Evolutionary conservation across 2,888 invertebrate genomes (phyloP), one percentile per base, ranked within the genome.

Genomic region (Calameuta filiformis): DNA sequence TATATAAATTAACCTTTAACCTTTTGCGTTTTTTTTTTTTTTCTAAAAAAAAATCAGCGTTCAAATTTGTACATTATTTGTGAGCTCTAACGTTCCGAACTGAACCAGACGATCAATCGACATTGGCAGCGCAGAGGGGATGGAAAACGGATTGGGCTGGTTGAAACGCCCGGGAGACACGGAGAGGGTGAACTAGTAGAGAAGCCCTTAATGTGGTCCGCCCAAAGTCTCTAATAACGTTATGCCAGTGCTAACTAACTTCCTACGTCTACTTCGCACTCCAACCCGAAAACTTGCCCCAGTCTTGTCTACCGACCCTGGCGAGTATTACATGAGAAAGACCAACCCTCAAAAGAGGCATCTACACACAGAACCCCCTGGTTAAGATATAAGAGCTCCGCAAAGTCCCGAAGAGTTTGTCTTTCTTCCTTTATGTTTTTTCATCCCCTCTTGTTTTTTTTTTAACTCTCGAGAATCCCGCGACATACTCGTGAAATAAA

Each of bases 231-330:
- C 78, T 86, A 87, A 87, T 85, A 85, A 84, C 75, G 79, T 87
- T 85, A 84, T 81, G 81, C 80, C 77, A 23, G 56, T 56, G 73
- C 81, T 82, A 84, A 83, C 83, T 83, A 86, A 85, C 84, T 86
- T 86, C 75, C 79, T 78, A 81, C 80, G 80, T 80, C 69, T 76
- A 81, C 79, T 77, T 76, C 76, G 56, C 77, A 35, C 56, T 56
- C 56, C 56, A 23, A 23, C 56, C 56, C 56, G 9, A 56, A 56
- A 56, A 56, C 56, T 56, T 56, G 23, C 2, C 56, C 56, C 56
- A 23, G 56, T 56, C 23, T 23, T 23, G 56, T 56, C 56, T 56
- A 56, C 56, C 56, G 56, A 56, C 56, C 56, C 56, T 56, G 56
- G 23, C 56, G 23, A 56, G 56, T 56, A 56, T 56, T 56, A 56